Evolutionary conservation across 2,888 invertebrate genomes (phyloP).

Genomic region (Scelioninae gen. 1): DNA sequence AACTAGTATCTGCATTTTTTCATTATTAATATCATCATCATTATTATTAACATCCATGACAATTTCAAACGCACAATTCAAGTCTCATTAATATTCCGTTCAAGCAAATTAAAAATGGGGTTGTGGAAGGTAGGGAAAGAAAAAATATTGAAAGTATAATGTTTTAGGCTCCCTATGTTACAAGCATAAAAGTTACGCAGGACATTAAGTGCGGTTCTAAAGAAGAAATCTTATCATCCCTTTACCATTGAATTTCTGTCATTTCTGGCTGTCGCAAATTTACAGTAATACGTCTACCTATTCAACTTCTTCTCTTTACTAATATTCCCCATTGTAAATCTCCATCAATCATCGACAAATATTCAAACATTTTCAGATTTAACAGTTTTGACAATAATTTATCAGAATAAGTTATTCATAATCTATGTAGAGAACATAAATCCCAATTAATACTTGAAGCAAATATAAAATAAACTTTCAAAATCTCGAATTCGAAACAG

Average conservation of each 20-base stretch:
- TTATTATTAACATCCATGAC: conserved; percentile 7
- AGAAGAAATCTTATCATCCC: conserved; percentile 79
- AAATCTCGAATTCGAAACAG: conserved; percentile 14
- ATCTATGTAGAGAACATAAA: too few species aligned
- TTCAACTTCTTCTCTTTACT: conserved; percentile 46
- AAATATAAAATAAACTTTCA: not conserved
- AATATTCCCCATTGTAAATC: conserved; percentile 5
- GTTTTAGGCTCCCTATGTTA: conserved; percentile 42
- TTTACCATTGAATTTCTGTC: conserved; percentile 42
- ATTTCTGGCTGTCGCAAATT: conserved; percentile 64
- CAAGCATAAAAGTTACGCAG: conserved; percentile 29
- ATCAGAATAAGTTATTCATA: too few species aligned
- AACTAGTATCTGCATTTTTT: too few species aligned
- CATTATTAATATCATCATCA: not conserved
- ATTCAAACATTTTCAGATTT: not conserved
- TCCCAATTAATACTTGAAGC: not conserved
- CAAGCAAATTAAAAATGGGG: conserved; percentile 11
- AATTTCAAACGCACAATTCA: conserved; percentile 1
- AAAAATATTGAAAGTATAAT: conserved; percentile 22
- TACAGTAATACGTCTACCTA: conserved; percentile 66
- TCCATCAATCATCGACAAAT: conserved; percentile 13
- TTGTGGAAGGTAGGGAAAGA: not conserved
- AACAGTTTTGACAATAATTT: too few species aligned
- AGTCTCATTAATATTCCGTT: conserved; percentile 32
- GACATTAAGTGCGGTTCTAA: conserved; percentile 23